phyloP scores from a whole-genome alignment of 2,888 invertebrate species.

The Parnassius mnemosyne region DNA sequence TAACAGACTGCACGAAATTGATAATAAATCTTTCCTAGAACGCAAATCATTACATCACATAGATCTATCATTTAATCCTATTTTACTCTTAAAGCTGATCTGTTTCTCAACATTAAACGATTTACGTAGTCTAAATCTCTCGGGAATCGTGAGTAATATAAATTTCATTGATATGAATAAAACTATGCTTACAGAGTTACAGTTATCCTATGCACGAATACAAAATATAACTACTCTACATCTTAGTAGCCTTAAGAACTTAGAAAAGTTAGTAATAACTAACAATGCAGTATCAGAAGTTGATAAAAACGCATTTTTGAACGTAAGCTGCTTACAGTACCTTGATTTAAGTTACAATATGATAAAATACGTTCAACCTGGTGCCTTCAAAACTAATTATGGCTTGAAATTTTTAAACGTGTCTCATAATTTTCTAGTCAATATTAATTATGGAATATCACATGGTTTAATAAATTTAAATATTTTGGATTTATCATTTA shows the following conservation, averaged over 20 bases:
- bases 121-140: conserved; percentile 43
- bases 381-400: conserved; percentile 51
- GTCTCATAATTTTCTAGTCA: conserved; percentile 52
- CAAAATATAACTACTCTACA: conserved; percentile 41
- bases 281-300: conserved; percentile 46
- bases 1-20: conserved; percentile 43
- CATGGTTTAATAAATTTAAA: conserved; percentile 46
- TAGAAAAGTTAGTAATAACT: conserved; percentile 43
- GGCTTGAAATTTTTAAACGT: conserved; percentile 47
- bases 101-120: conserved; percentile 35
- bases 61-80: conserved; percentile 54
- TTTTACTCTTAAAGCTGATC: conserved; percentile 39
- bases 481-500: conserved; percentile 56
- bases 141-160: conserved; percentile 40
- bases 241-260: conserved; percentile 37
- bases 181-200: conserved; percentile 37
- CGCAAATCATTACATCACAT: conserved; percentile 42
- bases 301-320: conserved; percentile 42
- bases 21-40: conserved; percentile 39
- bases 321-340: conserved; percentile 37
- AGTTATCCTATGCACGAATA: conserved; percentile 44
- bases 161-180: conserved; percentile 37
- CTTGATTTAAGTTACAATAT: conserved; percentile 58
- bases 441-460: conserved; percentile 54
- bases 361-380: conserved; percentile 53